Conservation (phyloP, 2,797 vertebrate genomes). For the Microctenopoma stevenorrisi region DNA sequence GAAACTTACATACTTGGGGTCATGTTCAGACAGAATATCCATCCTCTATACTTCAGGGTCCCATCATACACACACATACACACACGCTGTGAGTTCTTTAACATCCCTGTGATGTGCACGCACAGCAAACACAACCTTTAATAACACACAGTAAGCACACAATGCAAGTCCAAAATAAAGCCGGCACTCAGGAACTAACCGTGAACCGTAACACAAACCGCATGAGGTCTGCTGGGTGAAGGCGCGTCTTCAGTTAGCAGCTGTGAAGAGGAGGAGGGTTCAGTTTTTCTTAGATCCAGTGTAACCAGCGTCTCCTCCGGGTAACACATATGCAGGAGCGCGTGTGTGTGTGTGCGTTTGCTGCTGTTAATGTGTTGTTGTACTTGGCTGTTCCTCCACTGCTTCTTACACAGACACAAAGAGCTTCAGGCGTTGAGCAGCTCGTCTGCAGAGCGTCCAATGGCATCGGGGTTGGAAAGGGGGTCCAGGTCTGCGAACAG, state of each 20-base stretch:
- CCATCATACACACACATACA: neutral
- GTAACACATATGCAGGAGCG: neutral
- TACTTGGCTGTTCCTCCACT: slow-evolving; percentile 16
- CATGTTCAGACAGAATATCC: no score
- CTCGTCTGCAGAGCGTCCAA: slow-evolving; percentile 85
- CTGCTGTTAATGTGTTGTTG: slow-evolving; percentile 5
- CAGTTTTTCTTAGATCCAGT: slow-evolving; percentile 1
- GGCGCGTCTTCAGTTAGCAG: slow-evolving; percentile 17
- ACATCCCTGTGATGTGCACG: slow-evolving; percentile 25
- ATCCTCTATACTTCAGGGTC: neutral
- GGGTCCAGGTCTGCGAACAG: slow-evolving; percentile 88
- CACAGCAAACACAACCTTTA: slow-evolving; percentile 39
- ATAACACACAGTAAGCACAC: slow-evolving; percentile 17
- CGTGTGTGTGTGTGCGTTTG: neutral
- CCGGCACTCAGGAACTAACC: neutral
- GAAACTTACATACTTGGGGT: no score
- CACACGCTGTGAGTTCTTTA: neutral
- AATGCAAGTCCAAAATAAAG: slow-evolving; percentile 1
- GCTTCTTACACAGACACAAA: slow-evolving; percentile 2
- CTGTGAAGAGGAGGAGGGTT: neutral
- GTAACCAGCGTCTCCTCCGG: neutral
- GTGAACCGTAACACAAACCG: neutral
- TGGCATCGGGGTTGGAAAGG: slow-evolving; percentile 87
- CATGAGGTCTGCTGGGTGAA: slow-evolving; percentile 22
- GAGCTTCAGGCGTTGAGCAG: slow-evolving; percentile 83